phyloP scores from a whole-genome alignment of 1,140 invertebrate genomes.

The Pseudachorutes palmiensis region DNA sequence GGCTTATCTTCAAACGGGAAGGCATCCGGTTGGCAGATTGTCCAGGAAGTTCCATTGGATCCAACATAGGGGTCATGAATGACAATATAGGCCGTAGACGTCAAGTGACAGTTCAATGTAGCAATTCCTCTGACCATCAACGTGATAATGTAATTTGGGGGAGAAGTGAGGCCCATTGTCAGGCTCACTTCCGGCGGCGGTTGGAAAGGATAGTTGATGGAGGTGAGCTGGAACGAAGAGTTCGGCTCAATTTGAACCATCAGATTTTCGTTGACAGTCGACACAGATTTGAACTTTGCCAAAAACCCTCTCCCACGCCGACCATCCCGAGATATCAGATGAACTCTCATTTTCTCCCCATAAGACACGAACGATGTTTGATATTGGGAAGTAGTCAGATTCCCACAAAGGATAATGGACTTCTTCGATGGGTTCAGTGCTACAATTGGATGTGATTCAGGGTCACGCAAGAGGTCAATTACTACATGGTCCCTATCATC shows the following conservation, averaged over 20 bases:
- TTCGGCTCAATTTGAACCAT: conserved; percentile 24
- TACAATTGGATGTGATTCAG: conserved; percentile 41
- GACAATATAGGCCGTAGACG: conserved; percentile 46
- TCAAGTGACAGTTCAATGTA: conserved; percentile 29
- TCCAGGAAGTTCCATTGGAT: conserved; percentile 56
- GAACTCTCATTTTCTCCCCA: conserved; percentile 50
- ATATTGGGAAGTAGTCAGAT: conserved; percentile 26
- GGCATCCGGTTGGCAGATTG: conserved; percentile 48
- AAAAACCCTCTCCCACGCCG: conserved; percentile 31
- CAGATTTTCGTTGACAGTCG: conserved; percentile 24
- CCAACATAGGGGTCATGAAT: conserved; percentile 58
- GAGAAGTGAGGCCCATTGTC: conserved; percentile 50
- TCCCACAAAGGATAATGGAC: conserved; percentile 32
- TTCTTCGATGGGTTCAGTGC: conserved; percentile 31
- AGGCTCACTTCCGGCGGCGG: conserved; percentile 48
- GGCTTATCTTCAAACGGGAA: background rate
- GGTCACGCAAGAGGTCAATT: conserved; percentile 50
- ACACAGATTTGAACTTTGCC: conserved; percentile 33
- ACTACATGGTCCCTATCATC: conserved; percentile 42
- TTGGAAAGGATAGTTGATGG: conserved; percentile 50
- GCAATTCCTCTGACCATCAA: conserved; percentile 21
- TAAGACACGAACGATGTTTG: conserved; percentile 50
- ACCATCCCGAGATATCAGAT: conserved; percentile 40
- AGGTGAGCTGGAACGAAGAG: conserved; percentile 27
- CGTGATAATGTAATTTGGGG: conserved; percentile 50